Evolutionary conservation across 1,140 invertebrate species (phyloP), one percentile per base, ranked within the genome.

Genomic region (Zaprionus davidi): DNA sequence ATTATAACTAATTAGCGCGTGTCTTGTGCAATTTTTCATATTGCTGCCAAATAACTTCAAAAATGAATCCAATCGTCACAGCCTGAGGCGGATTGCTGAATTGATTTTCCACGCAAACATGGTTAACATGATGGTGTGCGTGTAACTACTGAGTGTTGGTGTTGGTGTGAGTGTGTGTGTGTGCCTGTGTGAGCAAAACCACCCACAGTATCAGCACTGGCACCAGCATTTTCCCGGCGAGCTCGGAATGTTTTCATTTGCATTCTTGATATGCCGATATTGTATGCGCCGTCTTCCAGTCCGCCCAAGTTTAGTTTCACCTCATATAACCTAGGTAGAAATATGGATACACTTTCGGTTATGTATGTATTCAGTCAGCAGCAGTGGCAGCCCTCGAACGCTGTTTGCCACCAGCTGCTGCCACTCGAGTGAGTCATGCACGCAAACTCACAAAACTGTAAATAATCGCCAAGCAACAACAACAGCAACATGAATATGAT

Each of bases 391-490:
- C 81, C 73, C 66, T 75, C 77, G 56, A 71, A 56, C 51, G 59
- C 38, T 75, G 58, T 41, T 66, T 70, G 71, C 76, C 71, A 57
- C 71, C 69, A 80, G 76, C 69, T 79, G 74, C 75, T 79, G 56
- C 60, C 66, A 58, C 57, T 67, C 70, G 41, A 83, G 65, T 86
- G 83, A 87, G 81, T 87, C 85, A 87, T 88, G 71, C 84, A 84
- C 71, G 85, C 83, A 75, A 88, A 60, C 71, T 71, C 76, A 62
- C 79, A 72, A 83, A 78, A 77, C 76, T 72, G 64, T 68, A 66
- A 77, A 74, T 60, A 75, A 60, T 55, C 38, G 28, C 17, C 24
- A 38, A 53, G 11, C 26, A 57, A 9, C 53, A 55, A 59, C 38
- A 36, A 73, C 51, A 73, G 28, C 63, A 49, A 49, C 67, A 53